Evolutionary conservation across 2,888 invertebrate genomes (phyloP), one percentile per base, ranked within the genome.

Genomic region (Andricus quercusramuli): DNA sequence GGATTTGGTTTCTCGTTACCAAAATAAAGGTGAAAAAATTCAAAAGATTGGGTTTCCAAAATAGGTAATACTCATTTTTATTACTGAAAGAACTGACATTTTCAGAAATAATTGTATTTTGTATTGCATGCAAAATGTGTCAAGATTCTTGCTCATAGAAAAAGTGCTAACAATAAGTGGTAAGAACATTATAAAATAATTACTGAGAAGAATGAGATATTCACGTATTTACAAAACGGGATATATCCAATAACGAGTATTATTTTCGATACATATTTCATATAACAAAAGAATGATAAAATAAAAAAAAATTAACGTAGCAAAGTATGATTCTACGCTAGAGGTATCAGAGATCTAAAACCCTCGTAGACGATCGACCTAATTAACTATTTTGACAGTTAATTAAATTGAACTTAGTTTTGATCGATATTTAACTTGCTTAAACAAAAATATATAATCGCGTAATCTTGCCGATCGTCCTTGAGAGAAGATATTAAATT

Each of bases 51-150:
- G 74, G 13, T 82, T 84, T 76, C 76, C 65, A 80, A 84, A 83
- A 84, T 81, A 81, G 70, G 67, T 78, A 78, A 66, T 82, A 79
- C 77, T 80, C 78, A 65, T 80, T 78, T 67, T 41, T 76, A 62
- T 83, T 68, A 47, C 62, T 59, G 70, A 74, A 78, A 74, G 78
- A 78, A 80, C 64, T 67, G 32, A 59, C 62, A 78, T 25, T 80
- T 70, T 37, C 37, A 56, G 56, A 59, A 62, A 22, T 41, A 22
- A 25, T 74, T 67, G 37, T 62, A 62, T 32, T 32, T 68, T 68
- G 32, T 66, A 47, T 80, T n/a, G 41, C n/a, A 29, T 79, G 78
- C 76, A 25, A 77, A 68, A 1, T 22, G 47, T 44, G 47, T 68
- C 44, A 22, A 68, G 11, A 41, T 44, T 47, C 6, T 25, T 68